Evolutionary conservation across 2,113 vertebrate species (phyloP).

Genomic region (Ariopsis seemanni): DNA sequence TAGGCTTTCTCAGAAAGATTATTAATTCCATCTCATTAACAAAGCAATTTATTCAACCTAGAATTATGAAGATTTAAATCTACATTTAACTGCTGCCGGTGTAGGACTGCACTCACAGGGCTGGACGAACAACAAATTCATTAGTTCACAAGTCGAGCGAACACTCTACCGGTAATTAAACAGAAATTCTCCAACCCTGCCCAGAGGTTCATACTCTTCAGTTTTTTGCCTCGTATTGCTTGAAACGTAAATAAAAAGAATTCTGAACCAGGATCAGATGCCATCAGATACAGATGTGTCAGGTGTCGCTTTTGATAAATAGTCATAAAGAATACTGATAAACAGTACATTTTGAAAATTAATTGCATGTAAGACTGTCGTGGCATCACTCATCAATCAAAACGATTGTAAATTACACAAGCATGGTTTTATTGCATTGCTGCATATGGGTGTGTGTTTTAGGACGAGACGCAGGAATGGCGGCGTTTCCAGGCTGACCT

Average conservation of each 20-base stretch:
- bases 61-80: neutral
- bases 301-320: neutral
- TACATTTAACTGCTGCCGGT: neutral
- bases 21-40: neutral
- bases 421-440: neutral
- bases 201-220: neutral
- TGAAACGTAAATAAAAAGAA: neutral
- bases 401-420: constrained; percentile 16
- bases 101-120: neutral
- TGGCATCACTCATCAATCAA: neutral
- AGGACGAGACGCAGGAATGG: constrained; percentile 97
- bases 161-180: neutral
- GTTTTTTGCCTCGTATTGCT: neutral
- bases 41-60: neutral
- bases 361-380: neutral
- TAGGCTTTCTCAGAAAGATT: constrained; percentile 54
- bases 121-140: neutral
- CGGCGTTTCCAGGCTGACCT: constrained; percentile 93
- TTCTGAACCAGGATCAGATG: neutral
- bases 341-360: neutral
- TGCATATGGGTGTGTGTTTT: neutral
- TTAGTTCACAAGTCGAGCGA: neutral
- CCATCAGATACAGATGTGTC: neutral
- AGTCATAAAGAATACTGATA: neutral
- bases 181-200: neutral